Evolutionary conservation across 2,797 vertebrate genomes (phyloP).

Genomic region (Clangula hyemalis): DNA sequence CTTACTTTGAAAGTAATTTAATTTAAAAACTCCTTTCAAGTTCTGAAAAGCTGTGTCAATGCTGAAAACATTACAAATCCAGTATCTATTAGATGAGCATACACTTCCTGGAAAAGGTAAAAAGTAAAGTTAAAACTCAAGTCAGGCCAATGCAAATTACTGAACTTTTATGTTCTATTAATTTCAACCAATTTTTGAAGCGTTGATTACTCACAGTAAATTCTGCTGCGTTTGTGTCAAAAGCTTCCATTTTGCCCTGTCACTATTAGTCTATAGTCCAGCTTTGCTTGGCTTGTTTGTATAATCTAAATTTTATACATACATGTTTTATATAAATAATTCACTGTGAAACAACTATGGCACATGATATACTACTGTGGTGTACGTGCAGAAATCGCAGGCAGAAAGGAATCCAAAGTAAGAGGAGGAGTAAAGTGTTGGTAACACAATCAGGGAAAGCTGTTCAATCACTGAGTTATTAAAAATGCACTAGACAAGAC

Average conservation of each 20-base stretch:
- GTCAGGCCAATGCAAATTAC: neutral
- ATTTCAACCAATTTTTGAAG: neutral
- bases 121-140: neutral
- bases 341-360: neutral
- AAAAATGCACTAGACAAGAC: neutral
- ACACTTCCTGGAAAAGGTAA: neutral
- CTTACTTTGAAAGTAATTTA: neutral
- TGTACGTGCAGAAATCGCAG: rapidly evolving
- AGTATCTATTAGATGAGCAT: neutral
- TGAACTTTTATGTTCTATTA: neutral
- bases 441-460: neutral
- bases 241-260: neutral
- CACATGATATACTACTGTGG: no score
- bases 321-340: no score
- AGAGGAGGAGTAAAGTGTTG: neutral
- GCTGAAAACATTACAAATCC: neutral
- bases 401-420: neutral
- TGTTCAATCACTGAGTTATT: neutral
- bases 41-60: neutral
- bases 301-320: rapidly evolving
- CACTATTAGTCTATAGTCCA: neutral
- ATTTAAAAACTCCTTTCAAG: neutral
- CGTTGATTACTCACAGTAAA: neutral
- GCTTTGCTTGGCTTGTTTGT: neutral
- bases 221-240: neutral